These are phyloP conservation scores for Thaumetopoea pityocampa DNA, from an alignment of 1,140 invertebrate species.

Conservation along the genomic window DNA sequence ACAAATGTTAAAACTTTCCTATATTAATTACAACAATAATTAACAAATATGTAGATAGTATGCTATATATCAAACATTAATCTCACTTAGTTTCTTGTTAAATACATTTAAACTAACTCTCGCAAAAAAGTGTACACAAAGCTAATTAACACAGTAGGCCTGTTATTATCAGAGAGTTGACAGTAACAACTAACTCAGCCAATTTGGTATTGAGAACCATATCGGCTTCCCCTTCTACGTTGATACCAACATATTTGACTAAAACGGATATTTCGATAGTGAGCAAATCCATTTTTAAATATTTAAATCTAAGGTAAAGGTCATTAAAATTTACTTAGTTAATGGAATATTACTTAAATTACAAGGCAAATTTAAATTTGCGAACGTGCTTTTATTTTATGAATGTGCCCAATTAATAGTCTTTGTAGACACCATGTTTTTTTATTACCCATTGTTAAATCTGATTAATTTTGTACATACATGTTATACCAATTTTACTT, in stretches of 20 bases:
- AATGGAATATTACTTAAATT: slow-evolving; percentile 71
- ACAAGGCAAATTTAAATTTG: slow-evolving; percentile 47
- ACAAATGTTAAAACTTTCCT: slow-evolving; percentile 73
- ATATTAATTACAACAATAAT: slow-evolving; percentile 68
- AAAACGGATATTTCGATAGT: slow-evolving; percentile 61
- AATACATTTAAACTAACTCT: slow-evolving; percentile 52
- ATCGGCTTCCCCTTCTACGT: slow-evolving; percentile 6
- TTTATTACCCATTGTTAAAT: no score
- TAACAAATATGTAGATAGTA: slow-evolving; percentile 66
- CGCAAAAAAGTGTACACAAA: slow-evolving; percentile 33
- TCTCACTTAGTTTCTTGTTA: slow-evolving; percentile 69
- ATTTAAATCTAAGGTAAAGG: slow-evolving; percentile 53
- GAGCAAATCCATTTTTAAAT: slow-evolving; percentile 63
- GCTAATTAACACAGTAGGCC: slow-evolving; percentile 39
- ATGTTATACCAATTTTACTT: no score
- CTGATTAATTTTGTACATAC: no score
- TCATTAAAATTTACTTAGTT: slow-evolving; percentile 61
- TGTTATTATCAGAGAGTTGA: slow-evolving; percentile 20
- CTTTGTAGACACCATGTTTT: no score
- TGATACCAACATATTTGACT: slow-evolving; percentile 44
- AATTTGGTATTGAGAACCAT: no score
- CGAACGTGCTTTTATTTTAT: slow-evolving; percentile 20
- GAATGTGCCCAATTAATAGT: slow-evolving; percentile 5
- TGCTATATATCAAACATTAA: slow-evolving; percentile 61
- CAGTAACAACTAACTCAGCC: no score